Evolutionary conservation across 2,888 invertebrate species (phyloP), one percentile per base, ranked within the genome.

Genomic region (Alitta virens): DNA sequence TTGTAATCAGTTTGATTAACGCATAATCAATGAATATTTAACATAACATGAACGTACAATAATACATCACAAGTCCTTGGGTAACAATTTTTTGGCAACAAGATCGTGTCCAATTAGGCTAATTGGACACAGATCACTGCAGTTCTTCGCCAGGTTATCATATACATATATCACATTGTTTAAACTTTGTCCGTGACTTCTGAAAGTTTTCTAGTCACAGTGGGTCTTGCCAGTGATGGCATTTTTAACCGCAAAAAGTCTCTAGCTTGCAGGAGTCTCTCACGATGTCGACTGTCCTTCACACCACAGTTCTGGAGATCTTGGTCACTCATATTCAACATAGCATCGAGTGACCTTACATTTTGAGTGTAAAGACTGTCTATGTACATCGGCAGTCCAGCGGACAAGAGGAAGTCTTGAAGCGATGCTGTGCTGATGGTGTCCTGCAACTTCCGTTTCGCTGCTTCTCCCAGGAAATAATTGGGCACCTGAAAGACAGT

Each of bases 361-460:
- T 76, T 69, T 23, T 67, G 63, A 14, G 65, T 56, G n/a, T 62
- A n/a, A n/a, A 66, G 53, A 14, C 26, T n/a, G 1, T 64, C 57
- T 16, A 68, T 70, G 69, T 82, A 82, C 80, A 81, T 81, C 9
- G 82, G 81, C 56, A 82, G 72, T 33, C 82, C 82, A 40, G 80
- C 74, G 33, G 80, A 79, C 25, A 72, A 72, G 40, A 82, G 75
- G 73, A 81, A 80, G 52, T 75, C 75, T n/a, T 72, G 69, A 9
- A 81, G 66, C 27, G 76, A 76, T 12, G 74, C 71, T 52, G 78
- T 77, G 70, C 78, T 77, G 25, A 78, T 72, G 5, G 33, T 33
- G 68, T 80, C 80, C 62, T 75, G 38, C 18, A 51, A 75, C 18
- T 79, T 75, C 27, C 71, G 74, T 7, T 72, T 67, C 62, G 77